A percentile compares a stretch with the other conserved stretches of the same genome.
These are phyloP conservation scores for Eubasilissa regina DNA, from an alignment of 1,140 invertebrate species.

Conservation along the genomic window DNA sequence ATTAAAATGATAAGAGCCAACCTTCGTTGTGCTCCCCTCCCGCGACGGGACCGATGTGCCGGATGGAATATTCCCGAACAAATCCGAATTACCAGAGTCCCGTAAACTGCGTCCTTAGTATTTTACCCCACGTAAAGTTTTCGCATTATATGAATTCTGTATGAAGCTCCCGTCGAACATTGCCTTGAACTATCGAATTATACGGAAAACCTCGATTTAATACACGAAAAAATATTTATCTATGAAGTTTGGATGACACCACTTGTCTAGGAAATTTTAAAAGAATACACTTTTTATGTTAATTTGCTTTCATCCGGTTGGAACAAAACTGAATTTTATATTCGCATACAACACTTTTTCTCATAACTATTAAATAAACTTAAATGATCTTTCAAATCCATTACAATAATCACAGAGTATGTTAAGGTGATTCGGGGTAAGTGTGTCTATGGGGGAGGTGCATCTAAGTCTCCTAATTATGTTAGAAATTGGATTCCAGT, in stretches of 20 bases:
- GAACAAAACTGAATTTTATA: neutral
- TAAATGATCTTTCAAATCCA: no score
- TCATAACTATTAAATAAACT: neutral
- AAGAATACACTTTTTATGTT: neutral
- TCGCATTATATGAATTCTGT: slow-evolving; percentile 58
- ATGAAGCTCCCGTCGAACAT: slow-evolving; percentile 34
- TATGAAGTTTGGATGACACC: slow-evolving; percentile 47
- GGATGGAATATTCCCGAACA: slow-evolving; percentile 19
- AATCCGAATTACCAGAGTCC: slow-evolving; percentile 40
- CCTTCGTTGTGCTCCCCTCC: no score
- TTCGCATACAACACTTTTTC: neutral
- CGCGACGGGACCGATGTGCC: neutral
- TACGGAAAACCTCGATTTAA: slow-evolving; percentile 56
- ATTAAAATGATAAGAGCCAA: no score
- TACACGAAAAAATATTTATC: slow-evolving; percentile 58
- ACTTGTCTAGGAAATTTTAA: neutral
- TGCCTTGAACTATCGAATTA: slow-evolving; percentile 49
- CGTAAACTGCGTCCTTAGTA: slow-evolving; percentile 43
- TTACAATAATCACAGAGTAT: no score
- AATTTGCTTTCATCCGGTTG: no score
- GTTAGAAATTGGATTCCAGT: no score
- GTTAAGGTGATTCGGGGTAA: no score
- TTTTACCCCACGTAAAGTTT: slow-evolving; percentile 59
- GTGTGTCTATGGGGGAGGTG: no score
- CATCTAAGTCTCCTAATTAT: no score